Conservation (phyloP, 1,140 invertebrate species). For the Lysiphlebus fabarum region DNA sequence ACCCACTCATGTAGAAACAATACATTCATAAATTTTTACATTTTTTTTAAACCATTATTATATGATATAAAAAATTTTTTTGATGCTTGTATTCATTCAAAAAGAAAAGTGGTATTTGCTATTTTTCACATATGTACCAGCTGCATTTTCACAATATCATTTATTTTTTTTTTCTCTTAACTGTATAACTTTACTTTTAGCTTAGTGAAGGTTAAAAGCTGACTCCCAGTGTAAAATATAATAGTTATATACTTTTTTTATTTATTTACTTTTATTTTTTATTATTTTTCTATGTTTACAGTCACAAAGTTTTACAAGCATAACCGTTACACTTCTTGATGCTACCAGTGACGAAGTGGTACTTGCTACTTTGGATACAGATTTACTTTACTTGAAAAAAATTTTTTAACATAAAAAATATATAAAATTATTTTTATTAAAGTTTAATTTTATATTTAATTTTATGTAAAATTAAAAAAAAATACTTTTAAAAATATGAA, state of each 20-base stretch:
- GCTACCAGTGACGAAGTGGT: constrained; percentile 39
- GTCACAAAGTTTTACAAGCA: constrained; percentile 33
- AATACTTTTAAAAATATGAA: too few species aligned
- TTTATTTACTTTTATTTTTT: neutral
- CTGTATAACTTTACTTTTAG: constrained; percentile 30
- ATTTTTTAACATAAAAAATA: neutral
- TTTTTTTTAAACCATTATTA: neutral
- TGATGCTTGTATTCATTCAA: too few species aligned
- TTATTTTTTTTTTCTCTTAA: neutral
- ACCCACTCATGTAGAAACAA: constrained; percentile 2
- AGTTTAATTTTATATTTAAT: neutral
- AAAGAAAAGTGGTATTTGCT: too few species aligned
- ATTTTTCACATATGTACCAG: neutral
- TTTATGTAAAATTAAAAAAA: too few species aligned
- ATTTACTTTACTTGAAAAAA: constrained; percentile 31
- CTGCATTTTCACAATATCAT: constrained; percentile 25
- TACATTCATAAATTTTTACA: neutral
- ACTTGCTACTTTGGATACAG: constrained; percentile 35
- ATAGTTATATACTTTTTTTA: too few species aligned
- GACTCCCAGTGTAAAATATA: neutral
- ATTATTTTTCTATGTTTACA: constrained; percentile 9
- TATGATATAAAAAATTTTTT: too few species aligned
- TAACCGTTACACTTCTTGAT: constrained; percentile 40
- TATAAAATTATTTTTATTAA: neutral
- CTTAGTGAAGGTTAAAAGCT: constrained; percentile 19